Conservation (phyloP, 1,140 invertebrate genomes). For the Heliconius hewitsoni region DNA sequence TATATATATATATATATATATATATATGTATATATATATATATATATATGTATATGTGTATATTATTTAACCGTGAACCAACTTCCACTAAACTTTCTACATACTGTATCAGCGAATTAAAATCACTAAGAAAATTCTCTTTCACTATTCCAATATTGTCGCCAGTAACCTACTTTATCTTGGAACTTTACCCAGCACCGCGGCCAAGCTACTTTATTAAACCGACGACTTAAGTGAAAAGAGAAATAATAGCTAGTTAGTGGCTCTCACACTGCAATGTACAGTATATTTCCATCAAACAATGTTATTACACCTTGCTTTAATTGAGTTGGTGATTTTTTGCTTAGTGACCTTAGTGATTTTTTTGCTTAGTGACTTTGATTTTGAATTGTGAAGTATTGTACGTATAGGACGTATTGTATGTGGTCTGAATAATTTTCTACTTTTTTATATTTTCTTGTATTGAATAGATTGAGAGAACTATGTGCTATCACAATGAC, state of each 20-base stretch:
- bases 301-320: neutral
- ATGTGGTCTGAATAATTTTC: no score
- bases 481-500: no score
- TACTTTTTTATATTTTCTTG: no score
- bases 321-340: neutral
- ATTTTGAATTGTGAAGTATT: neutral
- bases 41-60: neutral
- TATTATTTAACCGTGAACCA: neutral
- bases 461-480: no score
- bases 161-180: constrained; percentile 30
- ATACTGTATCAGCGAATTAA: constrained; percentile 14
- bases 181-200: constrained; percentile 23
- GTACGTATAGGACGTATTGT: no score
- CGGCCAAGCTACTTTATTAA: constrained; percentile 32
- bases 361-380: neutral
- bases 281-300: neutral
- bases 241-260: constrained; percentile 8
- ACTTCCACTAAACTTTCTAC: neutral
- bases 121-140: constrained; percentile 25
- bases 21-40: no score
- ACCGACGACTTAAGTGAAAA: constrained; percentile 32
- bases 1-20: neutral
- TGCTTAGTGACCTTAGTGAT: neutral
- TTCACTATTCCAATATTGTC: constrained; percentile 31
- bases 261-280: neutral